Percentiles rank a stretch among this genome's conserved stretches.
Evolutionary conservation across 2,113 vertebrate species (phyloP).

Genomic region (Noturus placidus): DNA sequence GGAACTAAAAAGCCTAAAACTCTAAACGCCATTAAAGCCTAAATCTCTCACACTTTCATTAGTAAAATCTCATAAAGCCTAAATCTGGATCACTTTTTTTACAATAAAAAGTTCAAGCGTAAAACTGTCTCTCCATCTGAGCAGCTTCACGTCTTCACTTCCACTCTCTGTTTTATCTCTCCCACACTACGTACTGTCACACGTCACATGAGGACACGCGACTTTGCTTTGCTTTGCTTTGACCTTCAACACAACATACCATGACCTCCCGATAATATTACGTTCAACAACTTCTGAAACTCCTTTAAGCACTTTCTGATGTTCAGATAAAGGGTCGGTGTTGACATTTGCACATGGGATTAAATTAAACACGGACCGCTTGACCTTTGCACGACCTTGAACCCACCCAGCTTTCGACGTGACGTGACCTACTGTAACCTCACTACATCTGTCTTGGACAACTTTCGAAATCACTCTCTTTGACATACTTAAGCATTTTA

Average conservation of each 20-base stretch:
- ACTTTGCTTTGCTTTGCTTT: neutral
- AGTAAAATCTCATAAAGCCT: neutral
- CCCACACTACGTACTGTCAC: neutral
- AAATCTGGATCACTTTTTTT: neutral
- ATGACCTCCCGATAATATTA: neutral
- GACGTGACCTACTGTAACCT: constrained; percentile 63
- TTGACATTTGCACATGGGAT: neutral
- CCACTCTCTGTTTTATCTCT: no score
- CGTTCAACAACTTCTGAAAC: neutral
- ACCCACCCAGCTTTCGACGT: neutral
- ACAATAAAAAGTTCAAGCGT: neutral
- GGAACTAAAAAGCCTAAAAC: no score
- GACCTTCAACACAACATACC: neutral
- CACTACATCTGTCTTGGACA: constrained; percentile 46
- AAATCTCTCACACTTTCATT: neutral
- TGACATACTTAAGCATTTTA: constrained; percentile 45
- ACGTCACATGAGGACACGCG: neutral
- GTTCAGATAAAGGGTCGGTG: neutral
- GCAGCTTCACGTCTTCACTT: neutral
- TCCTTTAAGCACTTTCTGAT: neutral
- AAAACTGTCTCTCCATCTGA: neutral
- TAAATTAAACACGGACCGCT: neutral
- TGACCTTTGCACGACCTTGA: neutral
- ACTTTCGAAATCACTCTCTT: constrained; percentile 57
- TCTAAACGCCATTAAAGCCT: neutral